Base-by-base conservation (phyloP, 2,888 invertebrate genomes). In the Heliothis peltigera region DNA sequence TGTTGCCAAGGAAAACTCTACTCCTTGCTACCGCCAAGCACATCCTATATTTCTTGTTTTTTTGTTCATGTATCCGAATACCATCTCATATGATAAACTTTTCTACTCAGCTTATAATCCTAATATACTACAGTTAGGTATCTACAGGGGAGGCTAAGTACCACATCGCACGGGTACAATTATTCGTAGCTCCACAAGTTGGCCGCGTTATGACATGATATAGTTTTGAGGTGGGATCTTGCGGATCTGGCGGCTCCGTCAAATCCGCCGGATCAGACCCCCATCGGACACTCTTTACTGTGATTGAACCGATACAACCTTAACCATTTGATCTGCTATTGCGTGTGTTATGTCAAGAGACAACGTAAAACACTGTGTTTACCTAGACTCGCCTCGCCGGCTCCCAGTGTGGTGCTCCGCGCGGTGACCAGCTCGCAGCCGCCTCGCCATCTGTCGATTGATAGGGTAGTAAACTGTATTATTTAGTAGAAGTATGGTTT, bases 181-280 rank as follows among this genome's bases (percentile, higher is more conserved):
- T 52, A 49, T 1, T 15, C 21, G 49, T 21, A 15, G 25, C 19
- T 55, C 64, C 60, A 46, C 56, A 70, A 76, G 72, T 81, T 73
- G 77, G 64, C 69, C 75, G 74, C 75, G 81, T 73, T 82, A 82
- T 79, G 81, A 89, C 87, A 90, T 87, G 77, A 77, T 60, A 65
- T 85, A 87, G 86, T 77, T 80, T 84, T 84, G 86, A 87, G 87
- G 83, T 82, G 79, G 84, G 84, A 81, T 85, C 79, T 66, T 71
- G 64, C 64, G 35, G 75, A 59, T 75, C 39, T 42, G 12, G 39
- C 48, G 48, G 47, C 22, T 48, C 54, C 32, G 15, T 35, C 44
- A 46, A 54, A 59, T 60, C 77, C 28, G 44, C 15, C 43, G 43
- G 77, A 80, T 84, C 78, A 69, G 75, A 52, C 59, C 55, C 66